Percentiles rank a stretch among this genome's conserved stretches.
Conservation (phyloP, 2,113 vertebrate genomes). For the Paradisaea rubra region DNA sequence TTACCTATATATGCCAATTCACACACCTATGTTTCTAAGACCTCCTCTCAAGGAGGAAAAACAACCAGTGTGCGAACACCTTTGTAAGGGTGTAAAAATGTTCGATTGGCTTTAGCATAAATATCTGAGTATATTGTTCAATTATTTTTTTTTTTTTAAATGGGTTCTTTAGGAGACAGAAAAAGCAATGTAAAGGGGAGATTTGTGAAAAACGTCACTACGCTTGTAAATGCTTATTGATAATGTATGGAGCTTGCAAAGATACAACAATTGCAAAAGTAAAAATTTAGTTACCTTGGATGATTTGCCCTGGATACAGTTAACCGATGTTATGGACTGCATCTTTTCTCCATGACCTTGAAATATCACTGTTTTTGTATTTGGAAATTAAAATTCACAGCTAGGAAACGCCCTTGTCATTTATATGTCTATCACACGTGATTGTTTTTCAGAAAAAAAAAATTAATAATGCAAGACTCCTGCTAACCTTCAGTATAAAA, state of each 20-base stretch:
- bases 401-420: background rate
- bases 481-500: background rate
- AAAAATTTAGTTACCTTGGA: background rate
- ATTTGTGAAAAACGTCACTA: background rate
- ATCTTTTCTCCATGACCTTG: background rate
- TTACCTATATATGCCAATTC: background rate
- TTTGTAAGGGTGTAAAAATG: background rate
- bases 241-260: background rate
- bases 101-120: background rate
- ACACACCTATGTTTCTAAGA: background rate
- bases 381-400: background rate
- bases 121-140: background rate
- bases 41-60: background rate
- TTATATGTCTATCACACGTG: background rate
- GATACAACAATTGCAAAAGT: background rate
- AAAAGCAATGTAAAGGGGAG: background rate
- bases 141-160: background rate
- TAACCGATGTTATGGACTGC: background rate
- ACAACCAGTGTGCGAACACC: rapidly evolving
- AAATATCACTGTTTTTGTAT: background rate
- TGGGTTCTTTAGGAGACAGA: background rate
- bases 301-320: rapidly evolving
- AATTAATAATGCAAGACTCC: background rate
- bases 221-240: background rate
- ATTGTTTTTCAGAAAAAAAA: background rate